phyloP scores from a whole-genome alignment of 2,888 invertebrate genomes.

The Mechanitis messenoides region DNA sequence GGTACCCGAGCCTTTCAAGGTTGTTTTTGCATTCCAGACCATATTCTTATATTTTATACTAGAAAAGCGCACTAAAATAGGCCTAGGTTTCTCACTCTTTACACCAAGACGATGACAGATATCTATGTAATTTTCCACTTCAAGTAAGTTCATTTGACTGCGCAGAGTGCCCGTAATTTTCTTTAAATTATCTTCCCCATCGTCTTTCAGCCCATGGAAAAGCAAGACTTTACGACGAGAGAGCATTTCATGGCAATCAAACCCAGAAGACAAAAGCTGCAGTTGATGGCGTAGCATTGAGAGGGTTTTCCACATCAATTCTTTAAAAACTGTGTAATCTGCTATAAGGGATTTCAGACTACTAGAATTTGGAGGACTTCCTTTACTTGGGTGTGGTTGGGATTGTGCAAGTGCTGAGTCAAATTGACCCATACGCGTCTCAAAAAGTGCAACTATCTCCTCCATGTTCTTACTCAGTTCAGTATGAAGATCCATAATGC shows the following conservation, averaged over 20 bases:
- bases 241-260: not conserved
- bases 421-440: no score
- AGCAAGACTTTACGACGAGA: not conserved
- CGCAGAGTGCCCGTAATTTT: not conserved
- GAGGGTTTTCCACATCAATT: not conserved
- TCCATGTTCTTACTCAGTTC: no score
- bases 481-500: no score
- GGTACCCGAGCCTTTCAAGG: slow-evolving; percentile 15
- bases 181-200: not conserved
- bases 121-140: not conserved
- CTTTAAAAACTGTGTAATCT: not conserved
- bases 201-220: not conserved
- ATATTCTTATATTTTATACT: slow-evolving; percentile 4
- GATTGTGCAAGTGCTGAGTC: no score
- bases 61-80: slow-evolving; percentile 12
- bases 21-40: slow-evolving; percentile 13
- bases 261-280: not conserved
- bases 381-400: no score
- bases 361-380: no score
- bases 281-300: not conserved
- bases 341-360: not conserved
- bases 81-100: slow-evolving; percentile 11
- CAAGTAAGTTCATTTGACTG: not conserved
- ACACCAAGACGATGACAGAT: slow-evolving; percentile 13
- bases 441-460: no score